Evolutionary conservation across 2,888 invertebrate genomes (phyloP), one percentile per base, ranked within the genome.

Genomic region (Hydroisotoma schaefferi): DNA sequence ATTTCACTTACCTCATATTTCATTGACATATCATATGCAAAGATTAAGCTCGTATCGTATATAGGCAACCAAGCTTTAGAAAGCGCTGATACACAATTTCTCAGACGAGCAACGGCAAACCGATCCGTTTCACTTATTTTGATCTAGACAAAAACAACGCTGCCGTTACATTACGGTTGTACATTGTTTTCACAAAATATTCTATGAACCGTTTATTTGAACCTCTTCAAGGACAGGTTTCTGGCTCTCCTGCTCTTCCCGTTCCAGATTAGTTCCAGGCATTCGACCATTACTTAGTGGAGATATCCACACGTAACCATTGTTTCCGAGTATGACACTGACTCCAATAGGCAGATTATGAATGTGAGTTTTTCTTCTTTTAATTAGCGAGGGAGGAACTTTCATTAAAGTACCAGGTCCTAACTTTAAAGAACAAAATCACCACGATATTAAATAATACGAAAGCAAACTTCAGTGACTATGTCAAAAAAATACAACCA

Each of bases 291-390:
- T 70, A 0, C 59, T 56, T 26, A 69, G 48, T 12, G 70, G 65
- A 20, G 69, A 71, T 8, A 71, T 68, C 62, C 65, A 64, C 65
- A 99, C 86, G 74, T 87, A 94, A 0, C 99, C 99, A 77, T 98
- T 97, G 76, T 94, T 94, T 6, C 98, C 98, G 25, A 99, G 82
- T 61, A 99, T 94, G 23, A 98, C 80, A 61, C 90, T 90, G 0
- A 90, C 90, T 0, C 97, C 97, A 76, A 90, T 90, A 0, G 90
- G 86, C 56, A 99, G 79, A 77, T 89, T 89, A 76, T 98, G 95
- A 75, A 97, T 97, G 77, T 98, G 95, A 49, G 91, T 93, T 78
- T 99, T 99, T 59, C 94, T 85, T 20, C 94, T 82, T 76, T 91
- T 92, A 22, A 99, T 86, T 28, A 98, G 79, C 2, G 93, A 90